Evolutionary conservation across 2,888 invertebrate species (phyloP).

Genomic region (Agrotis ipsilon): DNA sequence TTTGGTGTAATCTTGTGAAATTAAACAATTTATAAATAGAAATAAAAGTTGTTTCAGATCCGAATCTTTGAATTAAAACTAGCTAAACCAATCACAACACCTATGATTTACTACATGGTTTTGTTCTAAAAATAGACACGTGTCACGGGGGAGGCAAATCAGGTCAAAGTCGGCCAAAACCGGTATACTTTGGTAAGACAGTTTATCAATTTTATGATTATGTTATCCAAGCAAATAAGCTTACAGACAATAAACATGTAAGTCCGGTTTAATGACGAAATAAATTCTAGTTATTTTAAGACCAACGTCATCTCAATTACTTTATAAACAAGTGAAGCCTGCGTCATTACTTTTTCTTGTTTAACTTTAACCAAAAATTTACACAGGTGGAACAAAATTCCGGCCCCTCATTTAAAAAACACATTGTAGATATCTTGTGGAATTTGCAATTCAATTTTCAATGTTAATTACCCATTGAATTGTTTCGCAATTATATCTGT

Average conservation of each 20-base stretch:
- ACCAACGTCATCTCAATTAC: background rate
- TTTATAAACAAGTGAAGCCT: conserved; percentile 5
- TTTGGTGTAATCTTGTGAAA: background rate
- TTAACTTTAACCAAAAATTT: conserved; percentile 20
- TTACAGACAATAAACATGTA: conserved; percentile 2
- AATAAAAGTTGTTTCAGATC: conserved; percentile 9
- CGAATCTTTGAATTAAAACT: conserved; percentile 22
- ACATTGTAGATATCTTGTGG: conserved; percentile 29
- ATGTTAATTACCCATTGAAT: conserved; percentile 69
- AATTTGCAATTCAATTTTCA: conserved; percentile 68
- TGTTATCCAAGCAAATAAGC: conserved; percentile 26
- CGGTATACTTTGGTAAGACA: conserved; percentile 15
- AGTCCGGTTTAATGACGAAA: conserved; percentile 15
- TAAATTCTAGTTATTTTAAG: background rate
- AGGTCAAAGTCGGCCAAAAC: conserved; percentile 56
- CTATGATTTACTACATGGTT: conserved; percentile 9
- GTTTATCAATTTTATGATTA: conserved; percentile 31
- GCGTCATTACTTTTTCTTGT: conserved; percentile 19
- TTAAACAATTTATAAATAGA: background rate
- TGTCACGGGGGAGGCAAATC: conserved; percentile 35
- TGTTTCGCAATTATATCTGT: conserved; percentile 54
- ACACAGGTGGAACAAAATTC: conserved; percentile 18
- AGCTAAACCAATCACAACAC: conserved; percentile 10
- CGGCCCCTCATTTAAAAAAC: conserved; percentile 44
- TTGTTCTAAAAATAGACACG: conserved; percentile 44